Evolutionary conservation across 1,140 invertebrate genomes (phyloP).

Genomic region (Campodea augens): DNA sequence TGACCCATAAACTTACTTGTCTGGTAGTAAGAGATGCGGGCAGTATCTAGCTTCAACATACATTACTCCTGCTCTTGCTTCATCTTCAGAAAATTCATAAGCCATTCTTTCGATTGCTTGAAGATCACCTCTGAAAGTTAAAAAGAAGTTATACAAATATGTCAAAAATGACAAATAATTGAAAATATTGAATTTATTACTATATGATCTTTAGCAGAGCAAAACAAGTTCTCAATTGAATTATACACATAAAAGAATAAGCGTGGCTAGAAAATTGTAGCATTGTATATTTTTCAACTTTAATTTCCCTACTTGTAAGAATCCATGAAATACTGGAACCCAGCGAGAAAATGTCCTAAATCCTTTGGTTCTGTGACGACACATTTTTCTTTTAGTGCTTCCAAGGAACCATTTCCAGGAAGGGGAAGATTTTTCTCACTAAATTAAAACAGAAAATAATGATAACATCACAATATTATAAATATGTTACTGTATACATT

Average conservation of each 20-base stretch:
- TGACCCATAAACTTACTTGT: slow-evolving; percentile 11
- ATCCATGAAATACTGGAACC: slow-evolving; percentile 27
- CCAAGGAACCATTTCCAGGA: slow-evolving; percentile 22
- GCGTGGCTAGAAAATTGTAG: too few species aligned
- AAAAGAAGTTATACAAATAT: slow-evolving; percentile 11
- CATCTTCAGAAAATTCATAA: slow-evolving; percentile 39
- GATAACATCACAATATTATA: too few species aligned
- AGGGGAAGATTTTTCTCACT: slow-evolving; percentile 19
- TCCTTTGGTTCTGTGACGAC: slow-evolving; percentile 18
- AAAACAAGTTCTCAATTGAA: background rate
- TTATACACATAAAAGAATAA: too few species aligned
- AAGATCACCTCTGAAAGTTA: slow-evolving; percentile 27
- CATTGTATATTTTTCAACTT: too few species aligned
- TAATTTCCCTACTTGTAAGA: slow-evolving; percentile 21
- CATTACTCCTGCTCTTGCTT: slow-evolving; percentile 25
- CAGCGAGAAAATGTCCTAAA: slow-evolving; percentile 22
- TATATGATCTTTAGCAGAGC: background rate
- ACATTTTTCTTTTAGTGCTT: slow-evolving; percentile 17
- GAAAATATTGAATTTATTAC: background rate
- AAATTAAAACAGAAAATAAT: too few species aligned
- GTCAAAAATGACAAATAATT: background rate
- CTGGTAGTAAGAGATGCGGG: slow-evolving; percentile 28
- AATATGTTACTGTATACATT: too few species aligned
- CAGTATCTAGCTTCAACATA: slow-evolving; percentile 36
- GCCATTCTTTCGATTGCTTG: slow-evolving; percentile 34